These are phyloP conservation scores for Remorina albescens DNA, from an alignment of 2,797 vertebrate species.

Conservation along the genomic window DNA sequence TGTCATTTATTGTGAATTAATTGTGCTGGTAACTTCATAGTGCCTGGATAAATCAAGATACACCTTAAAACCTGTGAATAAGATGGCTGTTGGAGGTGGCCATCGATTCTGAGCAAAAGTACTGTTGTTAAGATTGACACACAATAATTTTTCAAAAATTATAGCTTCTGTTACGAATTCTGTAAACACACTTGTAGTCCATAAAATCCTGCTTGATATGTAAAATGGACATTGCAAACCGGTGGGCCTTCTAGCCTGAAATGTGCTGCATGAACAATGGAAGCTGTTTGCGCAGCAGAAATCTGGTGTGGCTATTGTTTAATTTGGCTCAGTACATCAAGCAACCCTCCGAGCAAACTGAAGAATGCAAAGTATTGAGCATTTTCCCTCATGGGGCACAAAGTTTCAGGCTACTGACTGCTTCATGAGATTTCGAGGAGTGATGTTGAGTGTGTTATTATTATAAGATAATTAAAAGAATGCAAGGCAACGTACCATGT, in stretches of 20 bases:
- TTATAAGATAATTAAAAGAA: slow-evolving; percentile 26
- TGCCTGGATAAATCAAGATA: slow-evolving; percentile 29
- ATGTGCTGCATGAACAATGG: slow-evolving; percentile 19
- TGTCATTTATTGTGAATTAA: slow-evolving; percentile 44
- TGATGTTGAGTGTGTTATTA: slow-evolving; percentile 30
- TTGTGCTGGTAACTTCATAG: slow-evolving; percentile 24
- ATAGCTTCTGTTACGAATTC: neutral
- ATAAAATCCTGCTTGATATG: slow-evolving; percentile 14
- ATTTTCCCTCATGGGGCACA: slow-evolving; percentile 22
- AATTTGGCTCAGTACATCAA: slow-evolving; percentile 33
- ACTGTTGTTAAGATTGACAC: neutral
- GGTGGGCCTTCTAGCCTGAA: slow-evolving; percentile 2
- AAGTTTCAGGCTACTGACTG: slow-evolving; percentile 34
- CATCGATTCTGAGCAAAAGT: slow-evolving; percentile 7
- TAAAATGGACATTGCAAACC: slow-evolving; percentile 27
- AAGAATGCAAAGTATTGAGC: slow-evolving; percentile 48
- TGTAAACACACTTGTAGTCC: neutral
- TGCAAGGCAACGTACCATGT: slow-evolving; percentile 29
- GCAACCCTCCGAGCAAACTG: slow-evolving; percentile 28
- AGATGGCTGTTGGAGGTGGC: neutral
- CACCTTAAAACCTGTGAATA: slow-evolving; percentile 17
- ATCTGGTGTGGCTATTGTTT: slow-evolving; percentile 44
- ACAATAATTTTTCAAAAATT: neutral
- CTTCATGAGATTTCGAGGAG: slow-evolving; percentile 46
- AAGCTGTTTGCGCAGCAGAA: slow-evolving; percentile 34